Evolutionary conservation across 2,797 vertebrate species (phyloP).

Genomic region (Perdix hodgsoniae): DNA sequence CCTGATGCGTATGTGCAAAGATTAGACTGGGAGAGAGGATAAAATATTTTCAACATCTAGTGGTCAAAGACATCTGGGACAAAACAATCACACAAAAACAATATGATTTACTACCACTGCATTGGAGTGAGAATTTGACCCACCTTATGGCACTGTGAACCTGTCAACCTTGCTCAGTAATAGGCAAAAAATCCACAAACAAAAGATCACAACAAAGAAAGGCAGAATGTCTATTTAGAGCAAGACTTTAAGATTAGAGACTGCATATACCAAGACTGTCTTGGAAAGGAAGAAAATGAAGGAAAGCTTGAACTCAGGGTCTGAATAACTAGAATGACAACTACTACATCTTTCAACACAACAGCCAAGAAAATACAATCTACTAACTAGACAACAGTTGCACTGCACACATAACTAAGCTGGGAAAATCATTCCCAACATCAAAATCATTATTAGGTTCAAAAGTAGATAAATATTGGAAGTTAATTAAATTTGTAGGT

Average conservation of each 20-base stretch:
- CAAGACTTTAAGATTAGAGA: background rate
- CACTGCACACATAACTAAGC: background rate
- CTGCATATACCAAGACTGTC: background rate
- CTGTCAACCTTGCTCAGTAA: background rate
- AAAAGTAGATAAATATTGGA: background rate
- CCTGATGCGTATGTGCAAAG: background rate
- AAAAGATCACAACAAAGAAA: background rate
- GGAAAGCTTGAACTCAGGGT: background rate
- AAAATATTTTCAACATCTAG: background rate
- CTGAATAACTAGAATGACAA: background rate
- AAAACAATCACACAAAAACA: slow-evolving; percentile 1
- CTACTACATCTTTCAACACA: background rate
- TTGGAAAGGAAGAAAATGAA: background rate
- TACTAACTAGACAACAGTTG: background rate
- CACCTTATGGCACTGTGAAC: background rate
- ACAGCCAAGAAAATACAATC: background rate
- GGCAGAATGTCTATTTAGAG: background rate
- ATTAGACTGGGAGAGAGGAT: background rate
- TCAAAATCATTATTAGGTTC: background rate
- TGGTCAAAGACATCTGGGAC: background rate
- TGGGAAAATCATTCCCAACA: background rate
- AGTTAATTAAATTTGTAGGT: background rate
- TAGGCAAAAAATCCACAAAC: background rate
- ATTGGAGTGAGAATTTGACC: background rate
- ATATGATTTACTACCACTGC: background rate